Base-by-base conservation (phyloP, 2,888 invertebrate species). In the Hydrotaea diabolus region DNA sequence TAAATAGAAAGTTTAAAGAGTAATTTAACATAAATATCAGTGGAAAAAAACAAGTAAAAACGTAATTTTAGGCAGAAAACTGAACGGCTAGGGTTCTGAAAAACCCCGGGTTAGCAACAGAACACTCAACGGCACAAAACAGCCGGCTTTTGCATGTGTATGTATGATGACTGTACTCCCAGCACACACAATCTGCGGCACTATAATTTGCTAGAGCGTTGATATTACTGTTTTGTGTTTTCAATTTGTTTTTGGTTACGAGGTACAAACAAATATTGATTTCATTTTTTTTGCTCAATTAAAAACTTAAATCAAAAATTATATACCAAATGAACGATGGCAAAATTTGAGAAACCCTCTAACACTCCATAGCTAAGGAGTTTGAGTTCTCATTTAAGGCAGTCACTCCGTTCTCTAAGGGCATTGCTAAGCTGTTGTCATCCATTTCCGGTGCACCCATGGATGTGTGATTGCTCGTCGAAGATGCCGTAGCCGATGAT, bases 291-390 rank as follows among this genome's bases (percentile, higher is more conserved):
- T 76, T n/a, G n/a, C n/a, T 76, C 49, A 62, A 43, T 66, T 82
- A 82, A 49, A 79, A 64, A 59, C 73, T 79, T 77, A 11, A 62
- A 15, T n/a, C 31, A 57, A 83, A 74, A 36, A 59, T n/a, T 62
- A 59, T 59, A 11, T 59, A 26, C n/a, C 26, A 13, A 36, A 77
- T 53, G 43, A 64, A 83, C 83, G n/a, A 26, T 21, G 26, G 55
- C 21, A 23, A 31, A 9, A 13, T n/a, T 23, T 57, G 11, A 49
- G 74, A 39, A 62, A 77, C 53, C 76, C 80, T 31, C 31, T 91
- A 93, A 88, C 93, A 93, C 86, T 93, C 93, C 92, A 92, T 93
- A 82, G 92, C 92, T 49, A 93, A 87, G 0, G 93, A 93, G 88
- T 92, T 93, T 43, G 93, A 93, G 82, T 92, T 93, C 77, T 93